Evolutionary conservation across 2,113 vertebrate species (phyloP).

Genomic region (Chiloscyllium plagiosum): DNA sequence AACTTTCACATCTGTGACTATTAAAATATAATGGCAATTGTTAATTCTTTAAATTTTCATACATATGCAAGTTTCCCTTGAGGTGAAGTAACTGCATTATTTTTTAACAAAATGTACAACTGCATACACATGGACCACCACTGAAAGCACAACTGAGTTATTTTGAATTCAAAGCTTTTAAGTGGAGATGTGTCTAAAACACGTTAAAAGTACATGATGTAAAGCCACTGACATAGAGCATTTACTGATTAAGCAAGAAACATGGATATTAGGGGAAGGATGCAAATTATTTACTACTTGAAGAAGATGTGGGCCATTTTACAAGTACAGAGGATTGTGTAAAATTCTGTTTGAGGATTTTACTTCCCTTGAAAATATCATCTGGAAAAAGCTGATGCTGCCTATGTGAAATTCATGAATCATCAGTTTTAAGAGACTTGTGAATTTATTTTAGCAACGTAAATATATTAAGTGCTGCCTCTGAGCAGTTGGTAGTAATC

Average conservation of each 20-base stretch:
- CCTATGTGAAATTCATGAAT: not conserved
- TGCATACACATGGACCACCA: not conserved
- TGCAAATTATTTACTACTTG: not conserved
- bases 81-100: not conserved
- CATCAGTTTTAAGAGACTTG: not conserved
- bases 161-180: not conserved
- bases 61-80: not conserved
- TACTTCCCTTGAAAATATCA: not conserved
- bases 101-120: not conserved
- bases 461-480: not conserved
- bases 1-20: not conserved
- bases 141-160: not conserved
- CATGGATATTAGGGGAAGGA: not conserved
- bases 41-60: not conserved
- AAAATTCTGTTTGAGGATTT: not conserved
- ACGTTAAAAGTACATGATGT: not conserved
- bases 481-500: not conserved
- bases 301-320: not conserved
- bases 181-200: not conserved
- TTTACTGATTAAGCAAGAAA: not conserved
- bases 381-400: not conserved
- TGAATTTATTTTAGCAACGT: not conserved
- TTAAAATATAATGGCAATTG: not conserved
- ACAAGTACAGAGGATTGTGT: not conserved
- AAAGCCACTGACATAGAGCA: not conserved